Conservation (phyloP, 2,888 invertebrate species). For the Drosophila infuscata region DNA sequence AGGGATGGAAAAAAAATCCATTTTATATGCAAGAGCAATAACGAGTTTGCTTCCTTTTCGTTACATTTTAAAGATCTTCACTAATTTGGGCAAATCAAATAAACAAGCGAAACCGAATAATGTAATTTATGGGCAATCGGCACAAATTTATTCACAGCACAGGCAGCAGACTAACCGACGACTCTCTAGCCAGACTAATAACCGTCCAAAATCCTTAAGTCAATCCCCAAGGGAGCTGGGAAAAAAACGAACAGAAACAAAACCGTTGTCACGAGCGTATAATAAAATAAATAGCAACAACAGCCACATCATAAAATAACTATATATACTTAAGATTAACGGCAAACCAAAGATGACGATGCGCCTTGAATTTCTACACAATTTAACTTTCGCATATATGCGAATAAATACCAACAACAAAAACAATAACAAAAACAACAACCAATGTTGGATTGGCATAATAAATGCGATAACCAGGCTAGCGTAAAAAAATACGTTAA, state of each 20-base stretch:
- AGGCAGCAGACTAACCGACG: conserved; percentile 36
- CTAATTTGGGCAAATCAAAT: conserved; percentile 56
- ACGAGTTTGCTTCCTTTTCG: conserved; percentile 18
- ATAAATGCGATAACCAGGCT: conserved; percentile 65
- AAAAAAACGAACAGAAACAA: neutral
- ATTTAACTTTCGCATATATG: conserved; percentile 73
- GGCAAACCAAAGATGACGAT: conserved; percentile 46
- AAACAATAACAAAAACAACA: conserved; percentile 17
- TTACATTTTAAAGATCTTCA: conserved; percentile 39
- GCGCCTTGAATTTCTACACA: conserved; percentile 76
- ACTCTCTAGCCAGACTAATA: conserved; percentile 13
- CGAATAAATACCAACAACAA: conserved; percentile 40
- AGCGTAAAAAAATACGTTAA: conserved; percentile 33
- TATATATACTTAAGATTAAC: conserved; percentile 59
- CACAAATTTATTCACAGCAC: conserved; percentile 35
- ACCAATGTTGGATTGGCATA: conserved; percentile 52
- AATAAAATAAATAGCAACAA: conserved; percentile 55
- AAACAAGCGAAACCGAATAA: conserved; percentile 20
- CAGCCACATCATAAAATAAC: conserved; percentile 75
- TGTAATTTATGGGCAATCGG: conserved; percentile 49
- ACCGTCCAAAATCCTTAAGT: neutral
- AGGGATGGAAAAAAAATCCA: conserved; percentile 18
- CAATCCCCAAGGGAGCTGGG: neutral
- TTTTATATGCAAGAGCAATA: conserved; percentile 48
- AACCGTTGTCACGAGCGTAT: conserved; percentile 34